These are phyloP conservation scores for human DNA, from an alignment of 2,113 vertebrate species.

Conservation along the genomic window DNA sequence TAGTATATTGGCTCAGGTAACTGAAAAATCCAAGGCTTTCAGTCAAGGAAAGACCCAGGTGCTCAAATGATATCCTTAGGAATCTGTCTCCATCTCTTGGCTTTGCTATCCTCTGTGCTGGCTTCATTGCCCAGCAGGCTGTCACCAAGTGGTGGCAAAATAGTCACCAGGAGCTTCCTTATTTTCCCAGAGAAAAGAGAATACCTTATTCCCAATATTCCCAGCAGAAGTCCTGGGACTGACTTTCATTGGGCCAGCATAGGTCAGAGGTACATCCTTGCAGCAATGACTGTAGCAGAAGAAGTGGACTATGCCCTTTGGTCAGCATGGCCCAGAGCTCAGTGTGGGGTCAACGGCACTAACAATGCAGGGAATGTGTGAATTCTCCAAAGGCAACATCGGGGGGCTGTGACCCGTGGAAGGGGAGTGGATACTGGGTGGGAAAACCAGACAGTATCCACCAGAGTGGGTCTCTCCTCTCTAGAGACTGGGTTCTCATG, in stretches of 20 bases:
- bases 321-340: neutral
- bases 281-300: neutral
- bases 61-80: neutral
- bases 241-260: neutral
- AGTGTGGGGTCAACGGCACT: no score
- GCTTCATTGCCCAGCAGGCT: neutral
- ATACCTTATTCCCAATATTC: neutral
- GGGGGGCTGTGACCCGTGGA: neutral
- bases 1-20: neutral
- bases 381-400: neutral
- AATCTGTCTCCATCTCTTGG: neutral
- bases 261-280: neutral
- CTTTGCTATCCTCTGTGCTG: neutral
- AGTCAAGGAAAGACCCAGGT: neutral
- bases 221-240: neutral
- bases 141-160: neutral
- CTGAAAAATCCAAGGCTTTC: neutral
- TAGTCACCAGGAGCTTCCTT: neutral
- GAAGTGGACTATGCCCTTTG: neutral
- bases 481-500: neutral
- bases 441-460: neutral
- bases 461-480: neutral
- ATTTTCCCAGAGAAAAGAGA: neutral
- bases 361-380: neutral
- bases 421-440: no score